Evolutionary conservation across 1,140 invertebrate species (phyloP), one percentile per base, ranked within the genome.

Genomic region (Sarcophaga bullata): DNA sequence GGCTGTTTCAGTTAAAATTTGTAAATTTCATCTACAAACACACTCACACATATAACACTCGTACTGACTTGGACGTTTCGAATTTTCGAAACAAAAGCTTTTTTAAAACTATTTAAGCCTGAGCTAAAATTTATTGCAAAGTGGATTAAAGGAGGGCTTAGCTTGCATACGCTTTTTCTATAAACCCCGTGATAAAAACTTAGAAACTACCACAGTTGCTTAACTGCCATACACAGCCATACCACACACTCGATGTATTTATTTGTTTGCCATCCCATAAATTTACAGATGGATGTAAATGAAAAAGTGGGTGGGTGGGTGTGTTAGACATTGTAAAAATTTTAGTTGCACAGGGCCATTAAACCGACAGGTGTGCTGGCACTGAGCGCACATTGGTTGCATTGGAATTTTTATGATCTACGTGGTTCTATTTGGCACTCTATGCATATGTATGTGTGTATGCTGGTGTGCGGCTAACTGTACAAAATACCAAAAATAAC

Each of bases 281-380:
- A 52, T 13, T 10, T 52, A 52, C 50, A 52, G 9, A 1, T 13
- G 1, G 8, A 6, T 52, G 13, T 52, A n/a, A 68, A 68, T 9
- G 62, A 15, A n/a, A 37, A 37, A 37, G 25, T 1, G 25, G 1
- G 15, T 15, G 0, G 13, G 15, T 58, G 54, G 15, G 54, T 58
- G 54, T 13, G 11, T 6, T 58, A 58, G 52, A 58, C 54, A 58
- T 58, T 58, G 62, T 68, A 68, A 68, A 68, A 68, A 25, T 68
- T n/a, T 25, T 3, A 68, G 62, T 68, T 68, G 7, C 10, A 68
- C 19, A 19, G 62, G 62, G 62, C 62, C 62, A 68, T 68, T 68
- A 68, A 68, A 68, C 62, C 62, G 62, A 68, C 62, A 68, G 62
- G 62, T 68, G 62, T 68, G 62, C 19, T 68, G 62, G 62, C 62